Evolutionary conservation across 2,888 invertebrate species (phyloP).

Genomic region (Galerucella pusilla): DNA sequence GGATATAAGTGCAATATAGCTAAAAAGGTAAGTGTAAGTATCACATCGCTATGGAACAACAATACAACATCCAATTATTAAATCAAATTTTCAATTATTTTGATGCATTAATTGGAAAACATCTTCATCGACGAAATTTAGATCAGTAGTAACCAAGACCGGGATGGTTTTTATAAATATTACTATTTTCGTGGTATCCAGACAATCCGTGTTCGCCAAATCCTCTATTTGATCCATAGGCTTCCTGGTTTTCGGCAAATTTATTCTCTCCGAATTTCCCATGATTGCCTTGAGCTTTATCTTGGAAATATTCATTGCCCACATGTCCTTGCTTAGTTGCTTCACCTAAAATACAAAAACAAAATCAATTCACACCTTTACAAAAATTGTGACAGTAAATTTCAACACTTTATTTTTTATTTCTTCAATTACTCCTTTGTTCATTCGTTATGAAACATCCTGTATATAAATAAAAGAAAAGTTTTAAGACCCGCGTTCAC

Average conservation of each 20-base stretch:
- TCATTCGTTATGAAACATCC: too few relatives aligned
- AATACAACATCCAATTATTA: neutral
- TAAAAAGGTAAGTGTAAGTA: slow-evolving; percentile 16
- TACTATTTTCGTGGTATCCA: slow-evolving; percentile 72
- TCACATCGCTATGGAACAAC: slow-evolving; percentile 5
- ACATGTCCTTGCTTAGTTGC: slow-evolving; percentile 72
- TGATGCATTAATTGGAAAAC: neutral
- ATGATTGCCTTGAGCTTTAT: slow-evolving; percentile 71
- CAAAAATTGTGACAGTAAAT: neutral
- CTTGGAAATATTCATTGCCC: slow-evolving; percentile 68
- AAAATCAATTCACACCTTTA: neutral
- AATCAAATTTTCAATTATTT: neutral
- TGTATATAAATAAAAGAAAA: too few relatives aligned
- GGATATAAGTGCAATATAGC: neutral
- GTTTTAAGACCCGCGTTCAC: too few relatives aligned
- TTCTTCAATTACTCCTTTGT: too few relatives aligned
- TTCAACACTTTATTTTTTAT: too few relatives aligned
- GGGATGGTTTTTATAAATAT: slow-evolving; percentile 69
- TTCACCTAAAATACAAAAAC: slow-evolving; percentile 59
- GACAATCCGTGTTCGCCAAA: slow-evolving; percentile 71
- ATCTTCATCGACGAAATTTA: neutral
- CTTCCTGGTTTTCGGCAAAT: slow-evolving; percentile 70
- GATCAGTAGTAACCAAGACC: slow-evolving; percentile 15
- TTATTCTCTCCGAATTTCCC: slow-evolving; percentile 72
- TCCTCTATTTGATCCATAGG: slow-evolving; percentile 71